Evolutionary conservation across 2,797 vertebrate species (phyloP).

Genomic region (Enteromius mattozi): DNA sequence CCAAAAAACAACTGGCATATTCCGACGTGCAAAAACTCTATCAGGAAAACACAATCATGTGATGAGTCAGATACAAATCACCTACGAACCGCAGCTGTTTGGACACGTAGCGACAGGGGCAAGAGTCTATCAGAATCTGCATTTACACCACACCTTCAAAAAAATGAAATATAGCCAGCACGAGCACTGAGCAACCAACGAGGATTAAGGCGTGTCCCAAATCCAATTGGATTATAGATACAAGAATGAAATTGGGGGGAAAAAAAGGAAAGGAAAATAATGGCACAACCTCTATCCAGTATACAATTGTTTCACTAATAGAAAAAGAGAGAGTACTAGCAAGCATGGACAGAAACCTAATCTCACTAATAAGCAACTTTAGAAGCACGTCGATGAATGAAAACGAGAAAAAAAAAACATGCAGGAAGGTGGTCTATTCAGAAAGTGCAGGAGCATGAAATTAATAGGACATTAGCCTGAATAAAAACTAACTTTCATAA

Average conservation of each 20-base stretch:
- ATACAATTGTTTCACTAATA: constrained; percentile 63
- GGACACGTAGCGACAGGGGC: neutral
- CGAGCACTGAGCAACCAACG: neutral
- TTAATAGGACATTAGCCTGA: constrained; percentile 63
- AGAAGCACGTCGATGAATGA: constrained; percentile 46
- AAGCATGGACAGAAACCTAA: constrained; percentile 55
- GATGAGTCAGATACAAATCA: constrained; percentile 55
- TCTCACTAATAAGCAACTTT: constrained; percentile 62
- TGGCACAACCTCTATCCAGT: constrained; percentile 46
- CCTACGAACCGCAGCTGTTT: constrained; percentile 24
- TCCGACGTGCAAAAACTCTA: constrained; percentile 24
- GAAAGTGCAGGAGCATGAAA: constrained; percentile 60
- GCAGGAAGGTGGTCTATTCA: constrained; percentile 54
- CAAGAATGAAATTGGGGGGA: constrained; percentile 23
- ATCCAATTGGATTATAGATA: constrained; percentile 48
- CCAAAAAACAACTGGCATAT: constrained; percentile 50
- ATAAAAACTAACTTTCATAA: constrained; percentile 59
- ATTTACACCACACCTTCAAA: constrained; percentile 23
- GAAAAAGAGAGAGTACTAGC: constrained; percentile 52
- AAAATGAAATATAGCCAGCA: constrained; percentile 5
- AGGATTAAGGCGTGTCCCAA: constrained; percentile 40
- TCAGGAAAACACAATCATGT: constrained; percentile 44
- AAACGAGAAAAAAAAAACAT: constrained; percentile 31
- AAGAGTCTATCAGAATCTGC: constrained; percentile 23
- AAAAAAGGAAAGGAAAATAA: constrained; percentile 32